Evolutionary conservation across 2,113 vertebrate species (phyloP).

Genomic region (Pterocles burchelli): DNA sequence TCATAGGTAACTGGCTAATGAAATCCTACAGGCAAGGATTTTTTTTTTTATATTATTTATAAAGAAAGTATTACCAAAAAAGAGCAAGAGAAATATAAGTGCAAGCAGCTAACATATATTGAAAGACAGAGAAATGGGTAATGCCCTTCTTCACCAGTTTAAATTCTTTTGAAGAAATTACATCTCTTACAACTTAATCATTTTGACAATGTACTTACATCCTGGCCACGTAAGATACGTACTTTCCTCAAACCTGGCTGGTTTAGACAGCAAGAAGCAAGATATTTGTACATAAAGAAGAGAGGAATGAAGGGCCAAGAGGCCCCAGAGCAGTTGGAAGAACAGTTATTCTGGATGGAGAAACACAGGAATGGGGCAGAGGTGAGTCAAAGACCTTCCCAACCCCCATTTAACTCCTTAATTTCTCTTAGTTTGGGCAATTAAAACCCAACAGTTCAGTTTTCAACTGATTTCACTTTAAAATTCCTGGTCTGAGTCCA

Average conservation of each 20-base stretch:
- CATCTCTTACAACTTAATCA: not conserved
- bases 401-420: not conserved
- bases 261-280: conserved; percentile 41
- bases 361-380: not conserved
- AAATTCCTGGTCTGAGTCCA: not conserved
- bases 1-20: not conserved
- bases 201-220: conserved; percentile 28
- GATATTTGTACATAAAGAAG: conserved; percentile 47
- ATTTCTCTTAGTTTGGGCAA: not conserved
- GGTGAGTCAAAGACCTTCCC: not conserved
- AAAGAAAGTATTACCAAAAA: not conserved
- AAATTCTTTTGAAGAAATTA: conserved; percentile 19
- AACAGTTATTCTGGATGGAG: not conserved
- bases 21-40: not conserved
- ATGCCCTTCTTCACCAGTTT: not conserved
- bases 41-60: not conserved
- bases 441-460: not conserved
- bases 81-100: not conserved
- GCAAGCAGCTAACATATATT: not conserved
- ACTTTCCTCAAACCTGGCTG: not conserved
- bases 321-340: conserved; percentile 7
- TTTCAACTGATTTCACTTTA: not conserved
- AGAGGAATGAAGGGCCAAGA: conserved; percentile 44
- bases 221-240: not conserved
- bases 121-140: not conserved